Evolutionary conservation across 2,888 invertebrate species (phyloP).

Genomic region (Rotaria magnacalcarata): DNA sequence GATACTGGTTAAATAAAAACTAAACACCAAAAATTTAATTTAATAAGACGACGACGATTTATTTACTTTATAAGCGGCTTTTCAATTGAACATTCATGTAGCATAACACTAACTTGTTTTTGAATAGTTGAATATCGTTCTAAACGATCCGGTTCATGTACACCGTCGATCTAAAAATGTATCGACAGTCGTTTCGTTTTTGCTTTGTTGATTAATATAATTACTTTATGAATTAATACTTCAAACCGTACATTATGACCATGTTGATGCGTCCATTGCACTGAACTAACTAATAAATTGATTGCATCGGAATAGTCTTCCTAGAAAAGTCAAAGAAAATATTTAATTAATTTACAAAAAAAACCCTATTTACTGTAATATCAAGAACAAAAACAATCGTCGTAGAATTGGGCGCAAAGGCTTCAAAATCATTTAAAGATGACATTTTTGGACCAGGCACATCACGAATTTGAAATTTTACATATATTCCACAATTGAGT

Average conservation of each 20-base stretch:
- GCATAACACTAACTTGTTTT: conserved; percentile 62
- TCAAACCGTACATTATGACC: conserved; percentile 94
- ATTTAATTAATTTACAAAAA: background rate
- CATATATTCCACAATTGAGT: background rate
- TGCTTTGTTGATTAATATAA: conserved; percentile 87
- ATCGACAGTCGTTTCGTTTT: conserved; percentile 68
- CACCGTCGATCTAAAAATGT: background rate
- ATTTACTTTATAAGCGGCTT: background rate
- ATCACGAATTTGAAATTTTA: conserved; percentile 77
- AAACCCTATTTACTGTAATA: background rate
- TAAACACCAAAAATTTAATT: background rate
- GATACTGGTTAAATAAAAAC: conserved; percentile 83
- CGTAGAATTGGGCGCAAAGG: background rate
- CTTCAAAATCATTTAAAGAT: background rate
- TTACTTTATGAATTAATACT: conserved; percentile 96
- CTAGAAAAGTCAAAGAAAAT: conserved; percentile 65
- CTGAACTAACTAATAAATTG: conserved; percentile 82
- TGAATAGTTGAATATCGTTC: conserved; percentile 92
- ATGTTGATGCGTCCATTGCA: conserved; percentile 86
- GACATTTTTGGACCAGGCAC: background rate
- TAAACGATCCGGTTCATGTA: background rate
- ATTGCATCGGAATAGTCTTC: conserved; percentile 79
- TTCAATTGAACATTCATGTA: conserved; percentile 23
- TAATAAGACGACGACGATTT: background rate
- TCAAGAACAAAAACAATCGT: conserved; percentile 91